A percentile compares a stretch with the other conserved stretches of the same genome.
These are phyloP conservation scores for Lynx canadensis DNA, from an alignment of 2,113 vertebrate genomes.

Conservation along the genomic window DNA sequence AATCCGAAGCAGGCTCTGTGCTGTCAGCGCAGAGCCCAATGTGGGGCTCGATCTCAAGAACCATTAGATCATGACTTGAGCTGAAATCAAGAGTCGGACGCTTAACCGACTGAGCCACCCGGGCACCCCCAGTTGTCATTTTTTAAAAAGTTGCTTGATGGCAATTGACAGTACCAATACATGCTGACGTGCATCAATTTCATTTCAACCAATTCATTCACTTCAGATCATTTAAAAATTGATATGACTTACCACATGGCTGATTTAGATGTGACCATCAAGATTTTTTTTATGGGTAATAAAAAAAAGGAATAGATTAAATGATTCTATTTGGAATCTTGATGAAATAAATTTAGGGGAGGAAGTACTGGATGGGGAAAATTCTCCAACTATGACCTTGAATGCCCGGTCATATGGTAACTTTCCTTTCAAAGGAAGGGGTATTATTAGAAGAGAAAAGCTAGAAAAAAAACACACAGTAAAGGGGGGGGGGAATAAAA, in stretches of 20 bases:
- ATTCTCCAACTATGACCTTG: neutral
- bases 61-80: too few species aligned
- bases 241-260: neutral
- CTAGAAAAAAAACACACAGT: neutral
- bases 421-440: neutral
- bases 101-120: too few species aligned
- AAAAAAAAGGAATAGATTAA: neutral
- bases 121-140: neutral
- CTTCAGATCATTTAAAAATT: conserved; percentile 18
- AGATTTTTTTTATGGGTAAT: neutral
- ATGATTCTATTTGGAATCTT: neutral
- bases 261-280: neutral
- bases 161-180: neutral
- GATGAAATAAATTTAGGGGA: neutral
- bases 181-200: neutral
- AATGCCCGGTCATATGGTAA: neutral
- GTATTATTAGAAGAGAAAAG: neutral
- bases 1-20: too few species aligned
- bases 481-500: neutral
- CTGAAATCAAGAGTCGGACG: too few species aligned
- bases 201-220: neutral
- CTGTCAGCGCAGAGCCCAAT: too few species aligned
- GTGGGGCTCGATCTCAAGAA: too few species aligned
- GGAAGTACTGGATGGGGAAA: neutral
- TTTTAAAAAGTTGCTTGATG: neutral